A percentile compares a stretch with the other conserved stretches of the same genome.
Evolutionary conservation across 2,113 vertebrate species (phyloP).

Genomic region (Cryptotis parvus): DNA sequence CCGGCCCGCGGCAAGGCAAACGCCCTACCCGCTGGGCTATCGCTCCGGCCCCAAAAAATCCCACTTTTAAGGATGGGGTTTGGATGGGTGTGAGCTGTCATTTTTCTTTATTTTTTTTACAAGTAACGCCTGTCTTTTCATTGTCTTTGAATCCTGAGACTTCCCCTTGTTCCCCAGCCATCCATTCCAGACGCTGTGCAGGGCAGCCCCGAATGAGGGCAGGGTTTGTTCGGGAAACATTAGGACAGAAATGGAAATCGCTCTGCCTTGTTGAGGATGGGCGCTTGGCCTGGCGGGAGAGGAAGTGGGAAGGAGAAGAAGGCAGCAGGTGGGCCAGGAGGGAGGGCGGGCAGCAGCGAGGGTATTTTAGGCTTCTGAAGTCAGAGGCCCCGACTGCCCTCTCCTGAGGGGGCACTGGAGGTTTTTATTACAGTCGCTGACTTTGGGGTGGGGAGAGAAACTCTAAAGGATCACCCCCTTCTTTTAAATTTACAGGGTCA

Average conservation of each 20-base stretch:
- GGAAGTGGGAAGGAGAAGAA: slow-evolving; percentile 82
- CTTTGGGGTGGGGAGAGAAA: neutral
- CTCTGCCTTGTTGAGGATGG: slow-evolving; percentile 75
- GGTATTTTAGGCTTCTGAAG: slow-evolving; percentile 82
- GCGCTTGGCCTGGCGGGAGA: slow-evolving; percentile 86
- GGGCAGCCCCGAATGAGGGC: slow-evolving; percentile 37
- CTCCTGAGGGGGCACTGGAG: slow-evolving; percentile 8
- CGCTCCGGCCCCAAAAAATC: too few species aligned
- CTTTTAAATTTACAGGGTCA: slow-evolving; percentile 2
- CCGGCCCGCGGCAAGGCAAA: too few species aligned
- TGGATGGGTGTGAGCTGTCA: neutral
- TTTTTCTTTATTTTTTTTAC: too few species aligned
- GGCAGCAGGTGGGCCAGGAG: slow-evolving; percentile 89
- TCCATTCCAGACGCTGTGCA: slow-evolving; percentile 64
- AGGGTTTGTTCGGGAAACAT: slow-evolving; percentile 90
- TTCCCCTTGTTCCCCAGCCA: slow-evolving; percentile 37
- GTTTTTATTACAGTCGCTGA: slow-evolving; percentile 63
- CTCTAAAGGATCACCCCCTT: neutral
- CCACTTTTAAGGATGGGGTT: too few species aligned
- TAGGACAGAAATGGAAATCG: slow-evolving; percentile 92
- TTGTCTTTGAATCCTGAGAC: slow-evolving; percentile 57
- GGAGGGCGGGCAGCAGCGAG: slow-evolving; percentile 72
- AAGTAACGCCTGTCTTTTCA: slow-evolving; percentile 45
- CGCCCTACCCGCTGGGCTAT: too few species aligned
- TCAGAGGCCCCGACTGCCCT: slow-evolving; percentile 55